A percentile compares a stretch with the other conserved stretches of the same genome.
These are phyloP conservation scores for Carcharodon carcharias DNA, from an alignment of 2,797 vertebrate species.

Conservation along the genomic window DNA sequence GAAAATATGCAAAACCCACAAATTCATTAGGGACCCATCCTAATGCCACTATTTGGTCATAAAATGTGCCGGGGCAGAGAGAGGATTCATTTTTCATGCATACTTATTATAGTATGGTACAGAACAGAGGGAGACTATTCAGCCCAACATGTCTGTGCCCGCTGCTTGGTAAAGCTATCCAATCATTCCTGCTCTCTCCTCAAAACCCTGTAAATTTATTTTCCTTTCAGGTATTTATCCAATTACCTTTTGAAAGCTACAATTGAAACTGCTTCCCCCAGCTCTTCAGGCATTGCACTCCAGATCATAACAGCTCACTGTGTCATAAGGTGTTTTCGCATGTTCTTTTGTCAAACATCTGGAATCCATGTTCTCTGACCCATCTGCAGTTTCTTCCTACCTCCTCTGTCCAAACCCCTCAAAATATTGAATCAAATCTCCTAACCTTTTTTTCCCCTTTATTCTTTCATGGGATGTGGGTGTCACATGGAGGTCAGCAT, in stretches of 20 bases:
- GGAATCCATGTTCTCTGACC: neutral
- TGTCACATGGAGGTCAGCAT: no score
- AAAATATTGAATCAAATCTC: neutral
- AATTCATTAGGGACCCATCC: neutral
- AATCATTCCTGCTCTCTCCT: no score
- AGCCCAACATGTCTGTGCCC: no score
- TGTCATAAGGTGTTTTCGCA: neutral
- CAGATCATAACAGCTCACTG: neutral
- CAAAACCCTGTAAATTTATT: no score
- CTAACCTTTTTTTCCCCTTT: neutral
- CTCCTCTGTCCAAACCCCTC: no score
- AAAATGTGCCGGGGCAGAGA: neutral
- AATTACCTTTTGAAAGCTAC: neutral
- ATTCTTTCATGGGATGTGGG: neutral
- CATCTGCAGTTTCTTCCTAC: no score
- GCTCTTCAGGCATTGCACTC: neutral
- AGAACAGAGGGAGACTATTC: no score
- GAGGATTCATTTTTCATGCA: neutral
- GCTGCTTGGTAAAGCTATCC: no score
- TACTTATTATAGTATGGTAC: neutral
- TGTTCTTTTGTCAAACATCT: neutral
- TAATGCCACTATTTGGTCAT: neutral
- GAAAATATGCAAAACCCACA: neutral
- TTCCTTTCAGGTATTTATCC: neutral
- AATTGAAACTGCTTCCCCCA: neutral